These are phyloP conservation scores for Bactericera cockerelli DNA, from an alignment of 1,140 invertebrate species.

Conservation along the genomic window DNA sequence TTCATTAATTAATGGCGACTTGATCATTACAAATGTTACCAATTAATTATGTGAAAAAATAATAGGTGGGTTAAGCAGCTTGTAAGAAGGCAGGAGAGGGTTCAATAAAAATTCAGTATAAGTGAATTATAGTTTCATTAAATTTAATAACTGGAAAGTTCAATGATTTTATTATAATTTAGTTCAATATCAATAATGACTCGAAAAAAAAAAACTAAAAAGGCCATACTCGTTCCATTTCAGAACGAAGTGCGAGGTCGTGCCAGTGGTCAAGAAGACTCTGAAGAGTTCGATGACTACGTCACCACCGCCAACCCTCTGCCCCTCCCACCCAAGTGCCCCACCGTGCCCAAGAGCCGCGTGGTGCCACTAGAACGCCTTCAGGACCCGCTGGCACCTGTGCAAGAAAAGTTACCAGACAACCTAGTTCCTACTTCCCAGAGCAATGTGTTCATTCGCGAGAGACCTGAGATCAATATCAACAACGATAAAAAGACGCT, in stretches of 20 bases:
- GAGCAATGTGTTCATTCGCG: conserved; percentile 3
- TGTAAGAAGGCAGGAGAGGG: too few species aligned
- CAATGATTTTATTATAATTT: too few species aligned
- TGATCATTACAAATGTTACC: too few species aligned
- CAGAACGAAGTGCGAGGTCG: conserved; percentile 17
- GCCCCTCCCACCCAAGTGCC: conserved; percentile 8
- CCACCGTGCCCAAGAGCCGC: not conserved
- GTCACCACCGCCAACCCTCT: conserved; percentile 8
- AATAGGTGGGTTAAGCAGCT: too few species aligned
- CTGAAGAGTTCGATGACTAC: conserved; percentile 22
- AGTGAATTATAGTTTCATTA: too few species aligned
- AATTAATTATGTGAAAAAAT: too few species aligned
- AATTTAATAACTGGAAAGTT: too few species aligned
- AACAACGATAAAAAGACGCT: not conserved
- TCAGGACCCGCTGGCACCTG: not conserved
- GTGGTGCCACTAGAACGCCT: not conserved
- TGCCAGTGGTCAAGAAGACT: conserved; percentile 24
- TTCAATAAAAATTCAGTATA: too few species aligned
- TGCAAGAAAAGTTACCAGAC: conserved; percentile 1
- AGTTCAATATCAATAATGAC: too few species aligned
- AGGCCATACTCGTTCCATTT: too few species aligned
- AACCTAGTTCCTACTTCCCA: conserved; percentile 2
- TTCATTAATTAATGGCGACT: too few species aligned
- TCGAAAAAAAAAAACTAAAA: too few species aligned
- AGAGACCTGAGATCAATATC: not conserved